Percentiles rank a stretch among this genome's conserved stretches.
Conservation (phyloP, 2,113 vertebrate species). For the Colossoma macropomum region DNA sequence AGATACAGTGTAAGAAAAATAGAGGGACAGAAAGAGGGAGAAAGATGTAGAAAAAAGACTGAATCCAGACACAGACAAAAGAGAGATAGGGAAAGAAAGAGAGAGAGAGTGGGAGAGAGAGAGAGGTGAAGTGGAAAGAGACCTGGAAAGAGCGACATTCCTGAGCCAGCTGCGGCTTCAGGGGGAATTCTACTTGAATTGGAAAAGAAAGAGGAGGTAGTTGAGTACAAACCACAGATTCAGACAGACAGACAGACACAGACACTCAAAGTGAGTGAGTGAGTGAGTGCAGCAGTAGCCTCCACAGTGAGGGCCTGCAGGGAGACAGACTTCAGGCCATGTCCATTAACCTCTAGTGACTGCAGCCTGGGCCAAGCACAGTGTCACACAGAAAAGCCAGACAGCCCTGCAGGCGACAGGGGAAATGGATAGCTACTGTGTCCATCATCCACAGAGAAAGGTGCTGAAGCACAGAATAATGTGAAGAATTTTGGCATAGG, state of each 20-base stretch:
- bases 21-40: slow-evolving; percentile 28
- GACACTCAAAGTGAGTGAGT: slow-evolving; percentile 39
- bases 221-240: slow-evolving; percentile 58
- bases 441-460: slow-evolving; percentile 56
- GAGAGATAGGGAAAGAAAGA: slow-evolving; percentile 55
- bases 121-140: slow-evolving; percentile 68
- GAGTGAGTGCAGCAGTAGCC: background rate
- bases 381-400: background rate
- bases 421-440: slow-evolving; percentile 28
- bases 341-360: background rate
- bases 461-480: slow-evolving; percentile 71
- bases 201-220: slow-evolving; percentile 73
- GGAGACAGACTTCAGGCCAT: slow-evolving; percentile 58
- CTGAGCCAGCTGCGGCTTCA: slow-evolving; percentile 80
- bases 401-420: background rate
- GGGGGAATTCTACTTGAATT: slow-evolving; percentile 75
- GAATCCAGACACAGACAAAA: slow-evolving; percentile 30
- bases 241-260: slow-evolving; percentile 46
- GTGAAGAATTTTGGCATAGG: too few species aligned
- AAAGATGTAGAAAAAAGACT: slow-evolving; percentile 29
- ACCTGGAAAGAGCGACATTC: slow-evolving; percentile 69
- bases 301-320: slow-evolving; percentile 16
- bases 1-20: background rate
- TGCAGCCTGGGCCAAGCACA: background rate
- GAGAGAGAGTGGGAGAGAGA: slow-evolving; percentile 56